Percentiles rank a stretch among this genome's conserved stretches.
Conservation (phyloP, 2,888 invertebrate genomes). For the Pyrrhosoma nymphula region DNA sequence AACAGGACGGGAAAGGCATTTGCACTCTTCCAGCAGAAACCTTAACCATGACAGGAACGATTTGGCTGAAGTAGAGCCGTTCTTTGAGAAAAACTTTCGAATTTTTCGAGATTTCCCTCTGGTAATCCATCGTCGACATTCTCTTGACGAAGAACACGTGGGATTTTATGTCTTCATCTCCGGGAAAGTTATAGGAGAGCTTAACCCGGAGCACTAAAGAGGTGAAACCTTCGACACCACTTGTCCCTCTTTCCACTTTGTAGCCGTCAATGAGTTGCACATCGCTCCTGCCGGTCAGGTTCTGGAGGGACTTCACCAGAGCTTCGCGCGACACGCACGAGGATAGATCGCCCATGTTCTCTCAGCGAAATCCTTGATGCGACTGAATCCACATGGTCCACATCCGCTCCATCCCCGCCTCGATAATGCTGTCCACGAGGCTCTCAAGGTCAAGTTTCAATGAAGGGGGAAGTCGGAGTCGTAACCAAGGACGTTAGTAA, state of each 20-base stretch:
- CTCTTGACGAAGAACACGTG: conserved; percentile 20
- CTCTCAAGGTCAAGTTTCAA: too few relatives aligned
- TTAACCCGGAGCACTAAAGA: conserved; percentile 25
- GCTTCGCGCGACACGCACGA: neutral
- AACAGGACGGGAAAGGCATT: neutral
- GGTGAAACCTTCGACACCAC: conserved; percentile 23
- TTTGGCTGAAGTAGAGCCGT: neutral
- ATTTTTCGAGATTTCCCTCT: neutral
- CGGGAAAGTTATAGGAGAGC: neutral
- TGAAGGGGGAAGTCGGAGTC: too few relatives aligned
- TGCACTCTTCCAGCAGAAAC: neutral
- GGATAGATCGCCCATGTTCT: neutral
- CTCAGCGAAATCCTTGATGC: neutral
- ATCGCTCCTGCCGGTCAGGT: neutral
- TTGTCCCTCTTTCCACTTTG: neutral
- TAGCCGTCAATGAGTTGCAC: neutral
- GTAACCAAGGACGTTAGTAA: too few relatives aligned
- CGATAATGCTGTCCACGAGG: neutral
- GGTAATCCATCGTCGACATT: neutral
- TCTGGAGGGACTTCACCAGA: neutral
- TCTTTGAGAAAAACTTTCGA: neutral
- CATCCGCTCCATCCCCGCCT: neutral
- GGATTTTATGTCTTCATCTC: neutral
- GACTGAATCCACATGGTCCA: neutral
- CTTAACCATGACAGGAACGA: neutral